Evolutionary conservation across 2,888 invertebrate species (phyloP), one percentile per base, ranked within the genome.

Genomic region (Augochlorella aurata): DNA sequence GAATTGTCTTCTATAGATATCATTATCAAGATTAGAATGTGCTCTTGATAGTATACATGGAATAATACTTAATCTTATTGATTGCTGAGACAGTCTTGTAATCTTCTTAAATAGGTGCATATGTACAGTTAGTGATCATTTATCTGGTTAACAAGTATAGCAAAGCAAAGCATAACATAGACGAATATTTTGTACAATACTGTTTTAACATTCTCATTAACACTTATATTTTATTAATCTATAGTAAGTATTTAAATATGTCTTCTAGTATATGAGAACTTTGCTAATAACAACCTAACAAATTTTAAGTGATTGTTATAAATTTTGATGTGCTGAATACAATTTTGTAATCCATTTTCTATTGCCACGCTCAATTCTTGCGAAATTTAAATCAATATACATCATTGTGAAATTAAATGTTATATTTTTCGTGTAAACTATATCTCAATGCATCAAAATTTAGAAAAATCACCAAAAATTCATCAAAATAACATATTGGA

Each of bases 21-120:
- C 79, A 74, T 58, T 87, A 81, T 85, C 85, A 82, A 76, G 70
- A 52, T 63, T 77, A 88, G 68, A 83, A 47, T 81, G 38, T 71
- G 77, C 78, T 85, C 83, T 82, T 79, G 88, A 86, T 87, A 87
- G 78, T 77, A 63, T 52, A 79, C 70, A 52, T 72, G 71, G 69
- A 79, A 75, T 77, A 75, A 66, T 52, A 77, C 63, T 77, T 75
- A 71, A 44, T 49, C 54, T 76, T 67, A 38, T 75, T 77, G 65
- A 84, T 38, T 63, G 47, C 66, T 21, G 77, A 77, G 58, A 58
- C 24, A 8, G 24, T 58, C 2, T 24, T 58, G 49, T 54, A 73
- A 74, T 18, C 12, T 44, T 50, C 54, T 24, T 44, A 44, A 54
- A 24, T 16, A 69, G 49, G 44, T 52, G 44, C 67, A 29, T 12